phyloP scores from a whole-genome alignment of 2,113 vertebrate species.

The Orientallactaga bullata region DNA sequence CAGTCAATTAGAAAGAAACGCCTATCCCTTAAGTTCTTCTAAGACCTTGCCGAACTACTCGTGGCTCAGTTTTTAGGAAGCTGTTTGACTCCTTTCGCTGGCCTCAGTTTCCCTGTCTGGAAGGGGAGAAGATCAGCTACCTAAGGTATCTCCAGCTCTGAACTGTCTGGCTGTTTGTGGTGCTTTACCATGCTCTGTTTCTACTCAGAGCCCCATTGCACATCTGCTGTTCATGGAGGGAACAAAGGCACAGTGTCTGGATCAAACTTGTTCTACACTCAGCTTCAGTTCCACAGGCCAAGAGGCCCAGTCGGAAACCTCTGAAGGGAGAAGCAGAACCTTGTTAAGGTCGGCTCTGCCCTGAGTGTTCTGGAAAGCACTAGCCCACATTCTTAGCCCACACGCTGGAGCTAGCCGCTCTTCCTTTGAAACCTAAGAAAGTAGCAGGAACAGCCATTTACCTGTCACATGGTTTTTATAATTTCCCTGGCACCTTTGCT shows the following conservation, averaged over 20 bases:
- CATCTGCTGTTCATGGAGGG: neutral
- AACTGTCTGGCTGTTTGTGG: neutral
- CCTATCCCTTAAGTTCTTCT: neutral
- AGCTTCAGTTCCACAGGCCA: neutral
- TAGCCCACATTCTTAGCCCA: slow-evolving; percentile 59
- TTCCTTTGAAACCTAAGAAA: slow-evolving; percentile 79
- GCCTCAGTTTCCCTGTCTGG: slow-evolving; percentile 36
- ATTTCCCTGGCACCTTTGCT: slow-evolving; percentile 70
- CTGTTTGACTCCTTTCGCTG: neutral
- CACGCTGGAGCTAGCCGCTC: slow-evolving; percentile 14
- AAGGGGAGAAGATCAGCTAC: neutral
- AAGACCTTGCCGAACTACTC: neutral
- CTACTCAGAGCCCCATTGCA: slow-evolving; percentile 11
- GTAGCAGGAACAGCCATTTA: slow-evolving; percentile 68
- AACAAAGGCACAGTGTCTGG: slow-evolving; percentile 62
- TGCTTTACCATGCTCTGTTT: slow-evolving; percentile 12
- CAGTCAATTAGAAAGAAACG: neutral
- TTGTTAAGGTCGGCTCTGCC: neutral
- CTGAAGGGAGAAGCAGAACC: slow-evolving; percentile 33
- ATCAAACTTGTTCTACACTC: neutral
- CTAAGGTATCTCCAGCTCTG: neutral
- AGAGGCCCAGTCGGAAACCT: neutral
- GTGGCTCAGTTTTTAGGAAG: neutral
- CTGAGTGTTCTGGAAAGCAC: slow-evolving; percentile 61
- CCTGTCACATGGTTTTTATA: slow-evolving; percentile 76